Conservation (phyloP, 2,797 vertebrate genomes). For the Hafferia zeledoni region DNA sequence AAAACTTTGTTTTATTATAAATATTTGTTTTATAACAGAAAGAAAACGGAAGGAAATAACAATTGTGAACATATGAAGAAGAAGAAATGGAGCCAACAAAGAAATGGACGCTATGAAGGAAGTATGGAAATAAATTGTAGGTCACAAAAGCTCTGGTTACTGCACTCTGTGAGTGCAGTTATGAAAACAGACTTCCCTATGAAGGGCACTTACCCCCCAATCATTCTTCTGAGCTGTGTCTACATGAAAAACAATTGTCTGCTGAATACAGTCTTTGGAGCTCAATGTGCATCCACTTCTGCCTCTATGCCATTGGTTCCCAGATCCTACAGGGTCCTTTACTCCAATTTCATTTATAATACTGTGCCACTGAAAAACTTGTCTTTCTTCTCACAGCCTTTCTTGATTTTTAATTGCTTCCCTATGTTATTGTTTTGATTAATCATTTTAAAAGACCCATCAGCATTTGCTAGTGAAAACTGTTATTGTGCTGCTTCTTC, state of each 20-base stretch:
- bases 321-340: not conserved
- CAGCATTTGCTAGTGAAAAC: not conserved
- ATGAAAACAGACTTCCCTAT: not conserved
- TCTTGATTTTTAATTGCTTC: conserved; percentile 9
- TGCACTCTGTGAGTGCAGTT: not conserved
- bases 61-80: not conserved
- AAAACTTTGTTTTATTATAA: not conserved
- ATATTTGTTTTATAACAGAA: not conserved
- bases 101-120: not conserved
- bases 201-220: not conserved
- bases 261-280: not conserved
- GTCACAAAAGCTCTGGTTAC: not conserved
- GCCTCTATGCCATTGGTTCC: not conserved
- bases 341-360: not conserved
- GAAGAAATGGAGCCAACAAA: not conserved
- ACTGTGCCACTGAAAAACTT: not conserved
- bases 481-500: not conserved
- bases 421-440: not conserved
- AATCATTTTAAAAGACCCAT: not conserved
- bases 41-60: not conserved
- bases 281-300: not conserved
- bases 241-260: not conserved
- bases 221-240: not conserved
- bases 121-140: not conserved
- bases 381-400: not conserved